Conservation (phyloP, 2,888 invertebrate genomes). For the Spisula solida region DNA sequence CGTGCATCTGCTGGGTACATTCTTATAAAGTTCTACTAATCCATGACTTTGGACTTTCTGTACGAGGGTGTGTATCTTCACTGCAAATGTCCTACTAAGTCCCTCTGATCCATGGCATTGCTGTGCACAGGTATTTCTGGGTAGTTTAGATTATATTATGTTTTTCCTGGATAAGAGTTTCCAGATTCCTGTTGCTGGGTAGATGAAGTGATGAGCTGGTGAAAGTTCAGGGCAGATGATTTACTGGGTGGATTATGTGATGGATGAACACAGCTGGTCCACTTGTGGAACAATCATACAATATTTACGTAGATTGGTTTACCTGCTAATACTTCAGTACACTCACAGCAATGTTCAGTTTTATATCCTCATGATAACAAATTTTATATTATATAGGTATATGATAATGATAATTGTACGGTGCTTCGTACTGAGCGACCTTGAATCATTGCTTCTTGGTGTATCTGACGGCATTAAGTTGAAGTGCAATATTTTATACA, state of each 20-base stretch:
- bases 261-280: constrained; percentile 16
- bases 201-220: background rate
- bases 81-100: background rate
- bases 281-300: background rate
- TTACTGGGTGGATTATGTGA: background rate
- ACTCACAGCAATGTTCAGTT: background rate
- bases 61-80: too few species aligned
- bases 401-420: background rate
- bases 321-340: constrained; percentile 13
- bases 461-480: background rate
- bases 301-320: background rate
- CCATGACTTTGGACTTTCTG: too few species aligned
- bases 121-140: background rate
- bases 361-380: background rate
- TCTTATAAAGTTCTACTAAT: too few species aligned
- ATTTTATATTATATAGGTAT: background rate
- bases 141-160: background rate
- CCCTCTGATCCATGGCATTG: background rate
- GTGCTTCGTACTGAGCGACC: background rate
- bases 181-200: background rate
- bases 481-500: background rate
- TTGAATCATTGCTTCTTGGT: background rate
- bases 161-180: constrained; percentile 4
- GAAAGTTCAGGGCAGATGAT: background rate
- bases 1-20: background rate